Evolutionary conservation across 2,888 invertebrate genomes (phyloP).

Genomic region (Kuschelorhynchus macadamiae): DNA sequence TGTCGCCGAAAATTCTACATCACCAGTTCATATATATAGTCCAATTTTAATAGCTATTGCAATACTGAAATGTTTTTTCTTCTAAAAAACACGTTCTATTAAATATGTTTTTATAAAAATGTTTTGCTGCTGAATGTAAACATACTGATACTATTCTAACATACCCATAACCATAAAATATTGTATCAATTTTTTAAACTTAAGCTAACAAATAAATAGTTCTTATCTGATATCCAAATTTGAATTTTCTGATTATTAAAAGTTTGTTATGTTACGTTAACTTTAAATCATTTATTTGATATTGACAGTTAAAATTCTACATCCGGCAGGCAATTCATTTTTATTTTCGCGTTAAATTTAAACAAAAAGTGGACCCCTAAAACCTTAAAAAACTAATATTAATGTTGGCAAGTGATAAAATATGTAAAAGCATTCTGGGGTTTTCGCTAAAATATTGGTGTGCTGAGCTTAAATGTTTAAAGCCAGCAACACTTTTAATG

Average conservation of each 20-base stretch:
- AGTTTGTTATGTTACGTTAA: too few species aligned
- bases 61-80: slow-evolving; percentile 16
- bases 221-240: too few species aligned
- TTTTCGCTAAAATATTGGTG: slow-evolving; percentile 1
- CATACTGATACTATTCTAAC: too few species aligned
- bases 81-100: slow-evolving; percentile 13
- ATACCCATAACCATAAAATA: too few species aligned
- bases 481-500: slow-evolving; percentile 12
- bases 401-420: slow-evolving; percentile 16
- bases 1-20: slow-evolving; percentile 61
- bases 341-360: too few species aligned
- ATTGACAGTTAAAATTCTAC: too few species aligned
- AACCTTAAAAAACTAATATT: slow-evolving; percentile 20
- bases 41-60: slow-evolving; percentile 14
- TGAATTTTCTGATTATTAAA: too few species aligned
- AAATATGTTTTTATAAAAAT: background rate
- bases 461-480: slow-evolving; percentile 11
- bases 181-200: too few species aligned
- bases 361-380: too few species aligned
- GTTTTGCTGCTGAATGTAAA: background rate
- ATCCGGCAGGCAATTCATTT: too few species aligned
- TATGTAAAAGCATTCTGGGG: slow-evolving; percentile 11
- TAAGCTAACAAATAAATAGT: too few species aligned
- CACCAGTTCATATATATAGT: slow-evolving; percentile 9
- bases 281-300: too few species aligned